Evolutionary conservation across 2,888 invertebrate genomes (phyloP), one percentile per base, ranked within the genome.

Genomic region (Oxytorus armatus): DNA sequence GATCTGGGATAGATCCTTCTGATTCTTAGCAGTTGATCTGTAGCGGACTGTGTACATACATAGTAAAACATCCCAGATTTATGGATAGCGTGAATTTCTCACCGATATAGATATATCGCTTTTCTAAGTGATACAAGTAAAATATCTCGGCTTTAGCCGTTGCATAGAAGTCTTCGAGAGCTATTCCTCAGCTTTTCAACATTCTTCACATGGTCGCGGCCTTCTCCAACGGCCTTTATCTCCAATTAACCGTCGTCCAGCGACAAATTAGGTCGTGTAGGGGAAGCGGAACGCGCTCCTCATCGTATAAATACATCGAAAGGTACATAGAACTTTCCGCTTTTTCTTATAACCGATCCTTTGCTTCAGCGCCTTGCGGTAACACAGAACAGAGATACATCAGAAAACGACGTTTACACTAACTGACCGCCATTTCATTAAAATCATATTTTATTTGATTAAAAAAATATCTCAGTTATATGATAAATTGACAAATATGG

Each of bases 251-350:
- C 85, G 79, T 81, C 68, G 75, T 82, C 82, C 83, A 84, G 70
- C 85, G 86, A 88, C 88, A 87, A 88, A 88, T 88, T 88, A 88
- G 86, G 86, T 83, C 83, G 84, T 83, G 83, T 83, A 65, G 63
- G 47, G 47, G 72, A 59, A n/a, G n/a, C n/a, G n/a, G 77, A 10
- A 8, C 21, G 42, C 53, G 21, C 14, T 44, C 33, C 33, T 74
- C 73, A 75, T 73, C 65, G 18, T 44, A 63, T 44, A 44, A 66
- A 66, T 55, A 59, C 51, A 66, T 72, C 66, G 72, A 44, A 36
- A 68, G 25, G 11, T 23, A 4, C 14, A 10, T 23, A 57, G 47
- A 55, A 74, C 18, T 29, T 16, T 16, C 10, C n/a, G 21, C 23
- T 2, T 18, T 23, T 65, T 39, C 11, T 33, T 23, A 33, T 65